Evolutionary conservation across 2,797 vertebrate genomes (phyloP).

Genomic region (Onychomys leucogaster): DNA sequence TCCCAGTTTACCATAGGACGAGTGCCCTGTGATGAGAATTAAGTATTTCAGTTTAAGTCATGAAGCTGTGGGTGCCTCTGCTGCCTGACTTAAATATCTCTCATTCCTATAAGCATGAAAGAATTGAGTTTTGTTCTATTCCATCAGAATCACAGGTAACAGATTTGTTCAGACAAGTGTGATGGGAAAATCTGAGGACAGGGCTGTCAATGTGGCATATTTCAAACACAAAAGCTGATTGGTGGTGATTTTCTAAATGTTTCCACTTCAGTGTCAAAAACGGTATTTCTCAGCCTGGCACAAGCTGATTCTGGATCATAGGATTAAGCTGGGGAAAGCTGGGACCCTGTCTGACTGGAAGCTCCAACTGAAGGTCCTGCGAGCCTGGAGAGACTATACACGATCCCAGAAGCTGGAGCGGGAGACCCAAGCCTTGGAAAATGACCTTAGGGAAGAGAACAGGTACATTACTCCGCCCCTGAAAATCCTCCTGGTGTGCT

Average conservation of each 20-base stretch:
- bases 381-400: constrained; percentile 91
- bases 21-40: neutral
- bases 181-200: neutral
- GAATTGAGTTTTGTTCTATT: constrained; percentile 10
- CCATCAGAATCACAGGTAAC: constrained; percentile 6
- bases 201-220: neutral
- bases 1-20: neutral
- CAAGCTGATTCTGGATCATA: constrained; percentile 90
- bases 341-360: constrained; percentile 94
- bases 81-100: constrained; percentile 9
- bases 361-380: constrained; percentile 91
- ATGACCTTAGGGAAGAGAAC: constrained; percentile 91
- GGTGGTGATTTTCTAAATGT: constrained; percentile 78
- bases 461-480: constrained; percentile 87
- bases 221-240: neutral
- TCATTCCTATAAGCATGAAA: neutral
- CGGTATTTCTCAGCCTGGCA: constrained; percentile 95
- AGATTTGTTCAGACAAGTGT: neutral
- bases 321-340: constrained; percentile 93
- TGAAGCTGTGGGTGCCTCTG: neutral
- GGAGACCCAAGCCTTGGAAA: constrained; percentile 89
- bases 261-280: constrained; percentile 91
- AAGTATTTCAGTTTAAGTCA: constrained; percentile 17
- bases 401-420: constrained; percentile 89
- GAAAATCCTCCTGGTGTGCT: neutral